Evolutionary conservation across 2,888 invertebrate genomes (phyloP), one percentile per base, ranked within the genome.

Genomic region (Macrosoma leucophasiata): DNA sequence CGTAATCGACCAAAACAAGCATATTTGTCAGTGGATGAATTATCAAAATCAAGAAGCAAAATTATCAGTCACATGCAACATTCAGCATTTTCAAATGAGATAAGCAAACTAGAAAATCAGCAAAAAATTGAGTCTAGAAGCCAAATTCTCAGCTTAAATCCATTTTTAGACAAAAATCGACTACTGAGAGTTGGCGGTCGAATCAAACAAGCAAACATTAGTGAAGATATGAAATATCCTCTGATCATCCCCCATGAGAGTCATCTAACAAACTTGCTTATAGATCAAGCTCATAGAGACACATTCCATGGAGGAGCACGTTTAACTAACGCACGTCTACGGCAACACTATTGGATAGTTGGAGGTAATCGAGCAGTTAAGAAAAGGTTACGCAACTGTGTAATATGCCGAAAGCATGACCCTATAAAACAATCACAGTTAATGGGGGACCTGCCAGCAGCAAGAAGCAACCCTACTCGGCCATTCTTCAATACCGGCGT

Each of bases 241-340:
- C 29, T 38, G 6, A 42, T 41, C 6, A 27, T 44, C 12, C 44
- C 41, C 6, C 13, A 20, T 8, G 27, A 37, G 9, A 12, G 15
- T 28, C 40, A 29, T 4, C 10, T 43, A 2, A 33, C 46, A n/a
- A 33, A 36, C 9, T 23, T 43, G 6, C 21, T 47, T 12, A 36
- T 50, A n/a, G 29, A 40, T 19, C 13, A 50, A 15, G 35, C 45
- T 13, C 46, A 50, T 26, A 25, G 29, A 21, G 20, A 25, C 9
- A 46, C 44, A 2, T 39, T 41, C 17, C 50, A 50, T 21, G 44
- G 46, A 5, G 47, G 44, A 14, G 23, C 43, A 10, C 29, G 32
- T 1, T 27, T 40, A 2, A 46, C 41, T 3, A 4, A 39, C 8
- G 32, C 41, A 10, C 24, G 36, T n/a, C 14, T 43, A 8, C 17